phyloP scores from a whole-genome alignment of 2,888 invertebrate species.

The Drosophila quinaria region DNA sequence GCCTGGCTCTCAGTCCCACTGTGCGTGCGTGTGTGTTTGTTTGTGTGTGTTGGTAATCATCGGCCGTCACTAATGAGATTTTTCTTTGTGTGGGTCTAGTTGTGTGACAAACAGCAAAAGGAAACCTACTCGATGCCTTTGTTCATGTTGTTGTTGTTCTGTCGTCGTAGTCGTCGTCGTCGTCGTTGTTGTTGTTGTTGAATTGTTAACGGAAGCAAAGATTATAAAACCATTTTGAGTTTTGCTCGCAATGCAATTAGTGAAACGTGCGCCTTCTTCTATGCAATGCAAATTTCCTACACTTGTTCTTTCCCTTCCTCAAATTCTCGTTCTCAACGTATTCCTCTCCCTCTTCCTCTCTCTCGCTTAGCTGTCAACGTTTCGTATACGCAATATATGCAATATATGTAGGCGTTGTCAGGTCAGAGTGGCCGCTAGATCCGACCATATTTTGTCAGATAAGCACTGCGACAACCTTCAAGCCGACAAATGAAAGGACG shows the following conservation, averaged over 20 bases:
- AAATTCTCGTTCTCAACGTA: background rate
- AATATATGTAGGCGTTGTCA: background rate
- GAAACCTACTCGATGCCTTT: slow-evolving; percentile 18
- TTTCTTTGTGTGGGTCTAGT: slow-evolving; percentile 35
- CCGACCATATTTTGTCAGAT: background rate
- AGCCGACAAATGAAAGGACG: background rate
- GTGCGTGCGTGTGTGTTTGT: slow-evolving; percentile 17
- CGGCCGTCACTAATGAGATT: slow-evolving; percentile 64
- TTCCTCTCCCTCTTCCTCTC: too few relatives aligned
- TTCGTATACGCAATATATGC: slow-evolving; percentile 20
- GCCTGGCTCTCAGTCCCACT: slow-evolving; percentile 41
- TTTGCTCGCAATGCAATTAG: slow-evolving; percentile 72
- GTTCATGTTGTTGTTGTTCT: background rate
- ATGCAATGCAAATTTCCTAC: slow-evolving; percentile 41
- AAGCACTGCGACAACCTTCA: background rate
- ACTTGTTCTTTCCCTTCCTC: slow-evolving; percentile 6
- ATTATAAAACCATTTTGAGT: slow-evolving; percentile 76
- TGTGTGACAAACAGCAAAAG: slow-evolving; percentile 20
- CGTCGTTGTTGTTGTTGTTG: slow-evolving; percentile 19
- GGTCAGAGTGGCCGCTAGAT: slow-evolving; percentile 4
- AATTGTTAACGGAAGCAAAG: slow-evolving; percentile 73
- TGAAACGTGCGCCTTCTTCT: slow-evolving; percentile 28
- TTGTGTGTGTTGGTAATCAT: slow-evolving; percentile 51
- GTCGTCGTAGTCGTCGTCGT: too few relatives aligned
- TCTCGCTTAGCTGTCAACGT: slow-evolving; percentile 24